phyloP scores from a whole-genome alignment of 2,797 vertebrate species.

The Diglossa cyanea region DNA sequence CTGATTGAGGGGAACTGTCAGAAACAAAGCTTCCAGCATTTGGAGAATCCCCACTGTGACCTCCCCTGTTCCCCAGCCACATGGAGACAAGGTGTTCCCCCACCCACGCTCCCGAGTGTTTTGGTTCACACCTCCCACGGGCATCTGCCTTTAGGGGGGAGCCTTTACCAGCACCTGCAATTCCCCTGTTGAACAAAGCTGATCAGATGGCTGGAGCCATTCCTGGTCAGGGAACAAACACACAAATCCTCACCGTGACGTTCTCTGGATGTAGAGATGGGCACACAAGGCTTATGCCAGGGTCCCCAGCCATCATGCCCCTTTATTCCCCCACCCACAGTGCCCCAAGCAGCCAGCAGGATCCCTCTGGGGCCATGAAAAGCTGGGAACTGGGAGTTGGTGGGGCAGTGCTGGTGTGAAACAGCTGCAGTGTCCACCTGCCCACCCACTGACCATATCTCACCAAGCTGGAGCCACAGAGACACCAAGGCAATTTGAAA shows the following conservation, averaged over 20 bases:
- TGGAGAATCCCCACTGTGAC: background rate
- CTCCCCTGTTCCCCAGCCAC: background rate
- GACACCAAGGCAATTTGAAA: fast-evolving
- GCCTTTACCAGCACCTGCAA: background rate
- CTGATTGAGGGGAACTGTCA: background rate
- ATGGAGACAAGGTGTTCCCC: background rate
- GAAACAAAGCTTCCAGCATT: background rate
- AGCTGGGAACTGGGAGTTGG: background rate
- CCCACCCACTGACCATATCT: background rate
- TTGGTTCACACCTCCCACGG: background rate
- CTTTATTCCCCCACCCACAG: background rate
- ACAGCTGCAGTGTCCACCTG: background rate
- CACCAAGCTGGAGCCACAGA: background rate
- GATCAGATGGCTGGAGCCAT: background rate
- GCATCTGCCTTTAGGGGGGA: background rate
- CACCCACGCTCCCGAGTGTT: background rate
- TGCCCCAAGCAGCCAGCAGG: background rate
- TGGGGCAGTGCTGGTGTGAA: background rate
- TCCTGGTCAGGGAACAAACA: background rate
- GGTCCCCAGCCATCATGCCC: background rate
- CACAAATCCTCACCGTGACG: background rate
- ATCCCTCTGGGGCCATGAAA: background rate
- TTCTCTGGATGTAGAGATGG: background rate
- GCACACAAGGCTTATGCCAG: background rate
- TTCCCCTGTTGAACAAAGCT: background rate